phyloP scores from a whole-genome alignment of 2,888 invertebrate species.

The Megastigmus dorsalis region DNA sequence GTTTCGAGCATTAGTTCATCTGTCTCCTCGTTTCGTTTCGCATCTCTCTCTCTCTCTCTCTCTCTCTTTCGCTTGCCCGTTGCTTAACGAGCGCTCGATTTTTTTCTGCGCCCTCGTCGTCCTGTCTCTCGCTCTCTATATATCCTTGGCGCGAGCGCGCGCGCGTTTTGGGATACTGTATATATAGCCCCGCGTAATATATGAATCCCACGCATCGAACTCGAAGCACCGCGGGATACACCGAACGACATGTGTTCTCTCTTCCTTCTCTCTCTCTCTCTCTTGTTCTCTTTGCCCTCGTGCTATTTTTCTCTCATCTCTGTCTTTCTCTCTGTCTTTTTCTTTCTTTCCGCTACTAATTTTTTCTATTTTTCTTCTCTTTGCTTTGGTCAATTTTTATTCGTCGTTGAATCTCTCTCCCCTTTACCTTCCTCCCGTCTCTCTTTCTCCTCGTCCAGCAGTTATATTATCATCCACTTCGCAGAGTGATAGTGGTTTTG shows the following conservation, averaged over 20 bases:
- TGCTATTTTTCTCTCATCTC: slow-evolving; percentile 49
- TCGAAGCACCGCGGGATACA: slow-evolving; percentile 71
- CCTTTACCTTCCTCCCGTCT: not conserved
- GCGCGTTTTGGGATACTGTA: slow-evolving; percentile 61
- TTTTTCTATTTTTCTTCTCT: slow-evolving; percentile 32
- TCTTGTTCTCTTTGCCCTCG: slow-evolving; percentile 43
- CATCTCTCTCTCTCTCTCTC: slow-evolving; percentile 55
- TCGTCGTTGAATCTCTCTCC: not conserved
- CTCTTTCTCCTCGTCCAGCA: not conserved
- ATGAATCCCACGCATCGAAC: slow-evolving; percentile 73
- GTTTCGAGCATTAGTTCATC: slow-evolving; percentile 72
- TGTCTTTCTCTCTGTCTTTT: slow-evolving; percentile 50
- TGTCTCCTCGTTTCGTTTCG: slow-evolving; percentile 68
- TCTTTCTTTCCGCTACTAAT: slow-evolving; percentile 47
- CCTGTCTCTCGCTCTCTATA: slow-evolving; percentile 49
- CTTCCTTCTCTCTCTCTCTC: slow-evolving; percentile 60
- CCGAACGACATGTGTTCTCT: slow-evolving; percentile 73
- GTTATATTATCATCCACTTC: not conserved
- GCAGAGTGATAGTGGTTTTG: not conserved
- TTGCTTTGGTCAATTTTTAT: not conserved
- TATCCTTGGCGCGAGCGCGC: slow-evolving; percentile 51
- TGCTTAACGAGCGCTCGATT: slow-evolving; percentile 60
- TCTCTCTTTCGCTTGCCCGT: slow-evolving; percentile 53
- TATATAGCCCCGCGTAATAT: slow-evolving; percentile 71
- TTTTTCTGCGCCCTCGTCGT: slow-evolving; percentile 25